phyloP scores from a whole-genome alignment of 2,888 invertebrate species.

The Acrobasis repandana region DNA sequence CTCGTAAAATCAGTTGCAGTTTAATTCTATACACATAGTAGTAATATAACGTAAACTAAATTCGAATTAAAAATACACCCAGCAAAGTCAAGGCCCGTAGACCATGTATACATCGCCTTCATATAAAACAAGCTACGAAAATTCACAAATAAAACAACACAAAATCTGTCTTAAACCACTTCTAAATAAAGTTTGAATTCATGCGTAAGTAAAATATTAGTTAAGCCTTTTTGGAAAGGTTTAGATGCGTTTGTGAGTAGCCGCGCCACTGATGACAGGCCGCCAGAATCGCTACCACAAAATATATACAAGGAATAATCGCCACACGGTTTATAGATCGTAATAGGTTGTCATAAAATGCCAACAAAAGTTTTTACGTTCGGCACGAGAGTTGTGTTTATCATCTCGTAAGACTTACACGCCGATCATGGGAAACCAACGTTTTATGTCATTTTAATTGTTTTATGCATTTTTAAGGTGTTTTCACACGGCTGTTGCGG shows the following conservation, averaged over 20 bases:
- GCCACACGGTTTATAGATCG: constrained; percentile 80
- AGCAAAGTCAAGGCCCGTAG: constrained; percentile 62
- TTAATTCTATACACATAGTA: constrained; percentile 3
- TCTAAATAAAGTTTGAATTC: constrained; percentile 52
- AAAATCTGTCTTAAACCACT: constrained; percentile 45
- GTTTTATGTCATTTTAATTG: constrained; percentile 75
- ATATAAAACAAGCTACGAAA: constrained; percentile 40
- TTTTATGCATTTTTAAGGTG: constrained; percentile 54
- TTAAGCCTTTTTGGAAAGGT: constrained; percentile 43
- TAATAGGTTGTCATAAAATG: constrained; percentile 82
- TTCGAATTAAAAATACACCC: constrained; percentile 59
- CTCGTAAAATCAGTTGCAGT: neutral
- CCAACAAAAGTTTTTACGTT: constrained; percentile 81
- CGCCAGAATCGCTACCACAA: constrained; percentile 73
- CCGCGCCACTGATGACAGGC: constrained; percentile 70
- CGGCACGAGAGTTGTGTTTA: constrained; percentile 77
- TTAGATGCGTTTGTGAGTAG: constrained; percentile 41
- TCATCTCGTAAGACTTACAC: constrained; percentile 69
- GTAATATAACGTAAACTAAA: constrained; percentile 33
- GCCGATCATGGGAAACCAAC: constrained; percentile 68
- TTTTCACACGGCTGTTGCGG: constrained; percentile 45
- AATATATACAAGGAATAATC: constrained; percentile 57
- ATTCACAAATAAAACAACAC: constrained; percentile 23
- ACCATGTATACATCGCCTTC: constrained; percentile 43
- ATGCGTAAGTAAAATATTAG: constrained; percentile 33